Evolutionary conservation across 2,888 invertebrate genomes (phyloP).

Genomic region (Meta bourneti): DNA sequence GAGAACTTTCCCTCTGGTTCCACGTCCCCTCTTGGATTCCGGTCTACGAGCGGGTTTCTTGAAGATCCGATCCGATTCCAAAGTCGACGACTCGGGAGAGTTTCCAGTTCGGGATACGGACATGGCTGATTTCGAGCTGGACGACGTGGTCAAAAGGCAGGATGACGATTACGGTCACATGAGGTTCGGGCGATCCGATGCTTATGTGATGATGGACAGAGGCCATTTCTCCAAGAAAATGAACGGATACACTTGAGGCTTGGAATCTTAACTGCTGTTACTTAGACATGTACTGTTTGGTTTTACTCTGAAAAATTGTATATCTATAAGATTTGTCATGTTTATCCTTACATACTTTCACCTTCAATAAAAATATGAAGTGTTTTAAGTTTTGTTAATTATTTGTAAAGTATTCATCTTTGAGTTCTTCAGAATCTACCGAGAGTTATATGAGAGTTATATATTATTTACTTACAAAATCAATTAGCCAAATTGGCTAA

Average conservation of each 20-base stretch:
- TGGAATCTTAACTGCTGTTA: not conserved
- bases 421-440: too few species aligned
- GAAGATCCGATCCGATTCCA: not conserved
- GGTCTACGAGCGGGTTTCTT: not conserved
- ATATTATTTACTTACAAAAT: too few species aligned
- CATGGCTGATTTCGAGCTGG: constrained; percentile 39
- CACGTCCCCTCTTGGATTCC: not conserved
- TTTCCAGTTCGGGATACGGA: not conserved
- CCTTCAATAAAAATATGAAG: not conserved
- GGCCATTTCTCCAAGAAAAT: not conserved
- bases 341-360: not conserved
- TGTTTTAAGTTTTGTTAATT: not conserved
- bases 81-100: not conserved
- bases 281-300: too few species aligned
- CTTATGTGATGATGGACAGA: not conserved
- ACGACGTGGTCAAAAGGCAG: constrained; percentile 29
- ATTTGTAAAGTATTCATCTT: not conserved
- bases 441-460: too few species aligned
- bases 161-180: constrained; percentile 59
- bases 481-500: too few species aligned
- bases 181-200: constrained; percentile 54
- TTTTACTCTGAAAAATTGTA: not conserved
- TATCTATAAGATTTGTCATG: not conserved
- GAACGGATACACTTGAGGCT: not conserved
- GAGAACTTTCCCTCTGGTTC: not conserved